A percentile compares a stretch with the other conserved stretches of the same genome.
Conservation (phyloP, 2,888 invertebrate species). For the Nephrotoma appendiculata region DNA sequence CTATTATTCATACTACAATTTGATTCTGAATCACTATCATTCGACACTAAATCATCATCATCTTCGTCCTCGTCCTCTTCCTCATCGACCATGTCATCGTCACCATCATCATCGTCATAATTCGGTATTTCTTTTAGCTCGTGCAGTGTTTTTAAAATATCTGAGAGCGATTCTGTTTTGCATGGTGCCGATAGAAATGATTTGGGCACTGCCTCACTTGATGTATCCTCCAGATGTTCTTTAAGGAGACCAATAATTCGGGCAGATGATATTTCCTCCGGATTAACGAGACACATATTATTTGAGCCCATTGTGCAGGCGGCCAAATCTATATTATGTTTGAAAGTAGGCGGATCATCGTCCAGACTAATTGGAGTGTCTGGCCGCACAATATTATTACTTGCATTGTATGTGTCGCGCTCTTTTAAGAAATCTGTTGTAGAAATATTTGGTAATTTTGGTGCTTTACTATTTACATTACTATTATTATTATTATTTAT, state of each 20-base stretch:
- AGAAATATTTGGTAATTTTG: conserved; percentile 9
- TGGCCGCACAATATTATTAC: conserved; percentile 15
- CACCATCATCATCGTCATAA: not conserved
- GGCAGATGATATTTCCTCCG: not conserved
- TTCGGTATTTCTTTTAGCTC: not conserved
- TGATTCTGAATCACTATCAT: conserved; percentile 13
- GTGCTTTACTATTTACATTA: conserved; percentile 11
- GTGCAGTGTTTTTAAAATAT: not conserved
- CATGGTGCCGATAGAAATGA: not conserved
- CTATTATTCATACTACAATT: conserved; percentile 15
- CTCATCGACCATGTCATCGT: not conserved
- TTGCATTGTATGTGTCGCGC: conserved; percentile 15
- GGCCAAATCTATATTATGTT: conserved; percentile 27
- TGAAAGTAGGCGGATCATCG: conserved; percentile 25
- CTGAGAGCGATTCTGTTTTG: not conserved
- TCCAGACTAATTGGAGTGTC: conserved; percentile 27
- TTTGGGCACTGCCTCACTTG: conserved; percentile 15
- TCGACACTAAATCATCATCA: conserved; percentile 3
- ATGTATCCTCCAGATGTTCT: conserved; percentile 27
- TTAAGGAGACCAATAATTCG: conserved; percentile 14
- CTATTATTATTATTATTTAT: conserved; percentile 22
- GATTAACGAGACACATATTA: conserved; percentile 22
- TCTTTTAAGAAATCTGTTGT: conserved; percentile 18
- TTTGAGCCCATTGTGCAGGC: conserved; percentile 33
- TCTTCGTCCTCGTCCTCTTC: conserved; percentile 13